Evolutionary conservation across 2,113 vertebrate species (phyloP), one percentile per base, ranked within the genome.

Genomic region (Oxyruncus cristatus): DNA sequence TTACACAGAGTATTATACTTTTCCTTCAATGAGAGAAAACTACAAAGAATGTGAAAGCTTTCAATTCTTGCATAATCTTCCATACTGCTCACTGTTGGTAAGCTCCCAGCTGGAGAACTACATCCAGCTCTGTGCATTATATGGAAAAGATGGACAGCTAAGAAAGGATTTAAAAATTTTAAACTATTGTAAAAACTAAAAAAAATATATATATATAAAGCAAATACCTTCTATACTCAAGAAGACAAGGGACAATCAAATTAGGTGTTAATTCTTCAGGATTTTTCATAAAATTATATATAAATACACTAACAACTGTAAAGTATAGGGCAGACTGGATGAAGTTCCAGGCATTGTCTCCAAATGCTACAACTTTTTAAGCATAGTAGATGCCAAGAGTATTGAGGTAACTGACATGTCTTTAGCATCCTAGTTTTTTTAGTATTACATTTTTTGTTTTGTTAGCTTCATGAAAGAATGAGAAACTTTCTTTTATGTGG

Each of bases 81-180:
- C 56, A 63, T 20, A 37, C 5, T 52, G 8, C 23, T 71, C 67
- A 63, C 30, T 42, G 14, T 2, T 33, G 15, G 7, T 19, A 87
- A 67, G 12, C 8, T 86, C 63, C 33, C 28, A 83, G 46, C 12
- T 83, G 33, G 28, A 74, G 2, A 13, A 66, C 16, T 61, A 8
- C 35, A 30, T 41, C 14, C 20, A 62, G 9, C 22, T 56, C 50
- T 66, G 30, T 30, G 12, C 18, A 53, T 35, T 28, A 11, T 13
- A 47, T 9, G 3, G 28, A 76, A 84, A 80, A 58, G 14, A 47
- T 1, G 1, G 23, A 3, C 19, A 58, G 1, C 0, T 23, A 42
- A 74, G 13, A 82, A 88, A 63, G 33, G 44, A 49, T 10, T 41
- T 1, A 65, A 37, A 67, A 28, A 33, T 53, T 67, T 53, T 24